phyloP scores from a whole-genome alignment of 2,888 invertebrate genomes.

The Catocala sponsa region DNA sequence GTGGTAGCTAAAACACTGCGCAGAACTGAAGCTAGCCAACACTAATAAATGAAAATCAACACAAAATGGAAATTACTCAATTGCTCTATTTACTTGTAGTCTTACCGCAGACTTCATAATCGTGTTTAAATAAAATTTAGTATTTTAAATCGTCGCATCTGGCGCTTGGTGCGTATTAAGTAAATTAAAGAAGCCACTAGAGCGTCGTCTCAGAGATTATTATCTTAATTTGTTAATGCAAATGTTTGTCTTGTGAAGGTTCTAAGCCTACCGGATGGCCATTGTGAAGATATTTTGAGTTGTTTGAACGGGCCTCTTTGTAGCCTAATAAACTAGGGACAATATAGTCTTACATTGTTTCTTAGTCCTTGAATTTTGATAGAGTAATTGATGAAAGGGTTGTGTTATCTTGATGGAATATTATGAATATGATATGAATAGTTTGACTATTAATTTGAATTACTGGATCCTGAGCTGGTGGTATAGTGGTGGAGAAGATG shows the following conservation, averaged over 20 bases:
- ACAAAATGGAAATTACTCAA: neutral
- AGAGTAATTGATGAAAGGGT: too few species aligned
- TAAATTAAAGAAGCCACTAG: constrained; percentile 47
- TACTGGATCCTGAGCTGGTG: too few species aligned
- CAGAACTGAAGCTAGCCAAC: neutral
- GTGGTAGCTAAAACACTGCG: too few species aligned
- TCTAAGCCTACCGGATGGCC: constrained; percentile 30
- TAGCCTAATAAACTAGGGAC: constrained; percentile 23
- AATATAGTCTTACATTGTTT: constrained; percentile 14
- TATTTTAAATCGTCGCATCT: constrained; percentile 27
- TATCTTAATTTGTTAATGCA: constrained; percentile 50
- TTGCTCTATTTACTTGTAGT: neutral
- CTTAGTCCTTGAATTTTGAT: too few species aligned
- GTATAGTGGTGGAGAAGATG: too few species aligned
- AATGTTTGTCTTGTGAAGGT: constrained; percentile 37
- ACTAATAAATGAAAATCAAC: neutral
- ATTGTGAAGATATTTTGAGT: constrained; percentile 36
- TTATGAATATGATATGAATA: too few species aligned
- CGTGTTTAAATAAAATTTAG: constrained; percentile 7
- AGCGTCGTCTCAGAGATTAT: constrained; percentile 29
- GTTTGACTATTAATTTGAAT: too few species aligned
- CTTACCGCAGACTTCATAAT: constrained; percentile 1
- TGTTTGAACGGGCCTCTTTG: constrained; percentile 33
- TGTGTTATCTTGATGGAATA: neutral
- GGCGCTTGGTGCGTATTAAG: constrained; percentile 34